phyloP scores from a whole-genome alignment of 2,888 invertebrate species.

The Microchrysa polita region DNA sequence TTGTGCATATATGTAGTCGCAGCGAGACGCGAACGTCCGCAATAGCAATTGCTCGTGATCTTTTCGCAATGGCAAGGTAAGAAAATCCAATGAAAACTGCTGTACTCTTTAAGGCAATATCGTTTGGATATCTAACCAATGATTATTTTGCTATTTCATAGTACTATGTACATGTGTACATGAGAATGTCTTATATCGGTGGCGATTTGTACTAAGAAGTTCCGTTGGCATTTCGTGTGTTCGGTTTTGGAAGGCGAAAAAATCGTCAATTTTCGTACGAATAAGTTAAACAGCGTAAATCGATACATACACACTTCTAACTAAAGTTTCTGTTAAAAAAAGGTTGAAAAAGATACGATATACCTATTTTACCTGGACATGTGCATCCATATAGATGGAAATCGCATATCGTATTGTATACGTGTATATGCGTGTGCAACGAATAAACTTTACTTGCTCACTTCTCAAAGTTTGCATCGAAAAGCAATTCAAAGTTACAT shows the following conservation, averaged over 20 bases:
- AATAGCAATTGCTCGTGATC: conserved; percentile 22
- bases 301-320: not conserved
- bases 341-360: not conserved
- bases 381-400: not conserved
- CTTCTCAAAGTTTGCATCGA: too few species aligned
- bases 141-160: too few species aligned
- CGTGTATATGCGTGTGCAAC: too few species aligned
- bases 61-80: conserved; percentile 23
- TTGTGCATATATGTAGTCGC: too few species aligned
- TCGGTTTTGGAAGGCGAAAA: too few species aligned
- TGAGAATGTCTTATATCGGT: not conserved
- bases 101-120: not conserved
- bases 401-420: too few species aligned
- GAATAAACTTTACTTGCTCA: too few species aligned
- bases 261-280: not conserved
- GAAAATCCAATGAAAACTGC: not conserved
- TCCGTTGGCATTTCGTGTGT: conserved; percentile 18
- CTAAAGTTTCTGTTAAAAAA: conserved; percentile 11
- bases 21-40: too few species aligned
- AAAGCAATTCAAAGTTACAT: conserved; percentile 17
- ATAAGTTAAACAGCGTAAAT: too few species aligned
- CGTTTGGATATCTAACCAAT: not conserved
- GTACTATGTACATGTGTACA: too few species aligned
- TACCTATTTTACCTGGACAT: not conserved
- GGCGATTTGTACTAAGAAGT: conserved; percentile 10